Evolutionary conservation across 2,888 invertebrate genomes (phyloP), one percentile per base, ranked within the genome.

Genomic region (Myopa testacea): DNA sequence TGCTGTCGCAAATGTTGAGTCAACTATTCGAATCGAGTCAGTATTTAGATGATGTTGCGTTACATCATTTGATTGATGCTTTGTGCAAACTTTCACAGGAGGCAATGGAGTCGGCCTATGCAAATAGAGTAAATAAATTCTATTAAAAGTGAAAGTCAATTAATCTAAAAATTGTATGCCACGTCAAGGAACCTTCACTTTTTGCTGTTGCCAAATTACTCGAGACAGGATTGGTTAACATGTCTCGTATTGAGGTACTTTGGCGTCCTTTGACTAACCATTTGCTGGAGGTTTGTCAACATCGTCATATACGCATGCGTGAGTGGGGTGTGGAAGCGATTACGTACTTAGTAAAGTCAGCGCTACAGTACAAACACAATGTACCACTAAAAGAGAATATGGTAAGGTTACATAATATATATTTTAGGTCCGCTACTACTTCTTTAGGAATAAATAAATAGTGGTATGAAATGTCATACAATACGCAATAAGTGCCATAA

Each of bases 321-420:
- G 98, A 98, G 88, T 99, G 98, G 98, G 98, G 98, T 0, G 98
- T 98, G 0, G 98, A 98, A 89, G 98, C 98, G 0, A 94, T 99
- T 75, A 98, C 98, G 0, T 96, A 96, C 86, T 91, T 99, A 69
- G 97, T 98, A 0, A 96, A 96, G 88, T 95, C 96, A 0, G 97
- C 98, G 3, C 92, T 98, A 82, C 94, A 95, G 82, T 95, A 95
- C 87, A 95, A 96, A 86, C 96, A 96, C 87, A 93, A 93, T 14
- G 92, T 95, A 79, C 96, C 96, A 0, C 91, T 95, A 1, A 93
- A 95, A 73, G 95, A 96, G 83, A 96, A 96, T 85, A 94, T 96
- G 91, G 95, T 95, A 86, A 85, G 38, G 14, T 55, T n/a, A 67
- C 12, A 37, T 2, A 26, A 26, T 1, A 26, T 26, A 26, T 1